phyloP scores from a whole-genome alignment of 2,888 invertebrate genomes.

The Antheraea yamamai region DNA sequence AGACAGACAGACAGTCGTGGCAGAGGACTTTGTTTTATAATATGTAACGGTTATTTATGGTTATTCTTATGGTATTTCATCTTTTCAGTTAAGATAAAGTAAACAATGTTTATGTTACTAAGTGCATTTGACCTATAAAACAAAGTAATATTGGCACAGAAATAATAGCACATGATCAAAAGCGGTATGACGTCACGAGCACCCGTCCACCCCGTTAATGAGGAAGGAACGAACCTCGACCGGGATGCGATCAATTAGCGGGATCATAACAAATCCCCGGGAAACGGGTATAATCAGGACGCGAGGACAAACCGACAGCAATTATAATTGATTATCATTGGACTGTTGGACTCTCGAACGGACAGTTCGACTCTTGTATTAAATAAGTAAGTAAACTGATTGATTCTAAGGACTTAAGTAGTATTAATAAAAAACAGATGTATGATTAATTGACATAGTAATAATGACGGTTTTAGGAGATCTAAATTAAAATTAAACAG shows the following conservation, averaged over 20 bases:
- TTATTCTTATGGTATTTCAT: too few relatives aligned
- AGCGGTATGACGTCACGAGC: slow-evolving; percentile 42
- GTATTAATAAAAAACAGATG: not conserved
- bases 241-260: slow-evolving; percentile 77
- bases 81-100: too few relatives aligned
- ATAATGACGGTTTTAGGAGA: too few relatives aligned
- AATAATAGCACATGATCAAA: slow-evolving; percentile 12
- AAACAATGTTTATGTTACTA: too few relatives aligned
- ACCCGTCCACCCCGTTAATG: slow-evolving; percentile 51
- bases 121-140: not conserved
- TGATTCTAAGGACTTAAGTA: not conserved
- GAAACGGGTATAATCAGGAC: slow-evolving; percentile 63
- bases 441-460: too few relatives aligned
- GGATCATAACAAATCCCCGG: slow-evolving; percentile 80
- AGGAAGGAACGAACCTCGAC: slow-evolving; percentile 79
- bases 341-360: slow-evolving; percentile 17
- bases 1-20: too few relatives aligned
- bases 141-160: not conserved
- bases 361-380: not conserved
- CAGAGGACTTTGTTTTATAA: too few relatives aligned
- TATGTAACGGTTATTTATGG: too few relatives aligned
- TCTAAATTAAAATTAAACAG: too few relatives aligned
- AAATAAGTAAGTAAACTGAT: not conserved
- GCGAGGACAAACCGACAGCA: slow-evolving; percentile 50
- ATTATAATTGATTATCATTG: slow-evolving; percentile 28